phyloP scores from a whole-genome alignment of 2,113 vertebrate species.

The Globicephala melas region DNA sequence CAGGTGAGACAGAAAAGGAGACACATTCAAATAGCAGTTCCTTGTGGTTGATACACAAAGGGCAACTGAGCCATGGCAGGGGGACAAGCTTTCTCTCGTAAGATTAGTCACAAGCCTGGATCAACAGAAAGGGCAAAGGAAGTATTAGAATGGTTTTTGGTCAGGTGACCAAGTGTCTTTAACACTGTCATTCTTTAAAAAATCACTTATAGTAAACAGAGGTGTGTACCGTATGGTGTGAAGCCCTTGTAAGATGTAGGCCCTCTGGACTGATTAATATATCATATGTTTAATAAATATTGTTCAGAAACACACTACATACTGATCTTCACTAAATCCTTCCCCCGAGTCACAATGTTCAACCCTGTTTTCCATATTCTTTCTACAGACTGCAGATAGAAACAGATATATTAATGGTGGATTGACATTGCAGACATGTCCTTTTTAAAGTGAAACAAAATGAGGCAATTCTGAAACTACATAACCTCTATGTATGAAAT shows the following conservation, averaged over 20 bases:
- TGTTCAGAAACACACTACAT: neutral
- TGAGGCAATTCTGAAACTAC: neutral
- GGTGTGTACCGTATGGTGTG: neutral
- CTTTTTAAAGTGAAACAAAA: neutral
- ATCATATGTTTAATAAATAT: neutral
- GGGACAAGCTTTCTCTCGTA: neutral
- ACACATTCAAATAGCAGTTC: neutral
- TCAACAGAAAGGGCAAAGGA: neutral
- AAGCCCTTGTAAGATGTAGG: neutral
- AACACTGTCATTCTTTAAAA: neutral
- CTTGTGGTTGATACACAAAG: neutral
- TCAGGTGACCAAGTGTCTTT: neutral
- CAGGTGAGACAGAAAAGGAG: constrained; percentile 30
- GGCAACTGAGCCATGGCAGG: accelerated
- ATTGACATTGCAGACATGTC: neutral
- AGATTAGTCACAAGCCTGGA: neutral
- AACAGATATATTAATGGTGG: neutral
- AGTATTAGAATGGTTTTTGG: neutral
- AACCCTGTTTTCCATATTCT: neutral
- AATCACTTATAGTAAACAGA: neutral
- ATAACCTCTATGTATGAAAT: neutral
- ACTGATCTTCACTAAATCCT: neutral
- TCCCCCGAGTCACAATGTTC: neutral
- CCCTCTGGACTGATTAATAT: neutral
- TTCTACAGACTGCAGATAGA: neutral